Evolutionary conservation across 1,140 invertebrate genomes (phyloP), one percentile per base, ranked within the genome.

Genomic region (Drosophila tropicalis): DNA sequence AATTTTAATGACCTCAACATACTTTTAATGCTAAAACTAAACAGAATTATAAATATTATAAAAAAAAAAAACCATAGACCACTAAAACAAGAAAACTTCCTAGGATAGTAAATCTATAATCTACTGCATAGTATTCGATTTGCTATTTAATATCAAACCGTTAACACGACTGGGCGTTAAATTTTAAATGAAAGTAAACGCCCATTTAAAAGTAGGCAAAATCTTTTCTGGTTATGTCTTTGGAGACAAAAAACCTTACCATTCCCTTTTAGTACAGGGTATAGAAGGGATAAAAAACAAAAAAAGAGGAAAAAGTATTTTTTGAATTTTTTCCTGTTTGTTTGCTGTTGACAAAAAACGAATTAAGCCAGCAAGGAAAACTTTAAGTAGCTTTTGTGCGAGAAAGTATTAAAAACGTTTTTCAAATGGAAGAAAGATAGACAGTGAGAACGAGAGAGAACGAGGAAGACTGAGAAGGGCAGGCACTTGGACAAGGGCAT

Each of bases 321-420:
- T 39, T 12, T 12, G 36, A 39, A 13, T 71, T 70, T 66, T 62
- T 72, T 71, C 65, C 25, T 51, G 69, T 72, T 75, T 80, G 75
- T 82, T 81, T 76, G 72, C 71, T 86, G 82, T 87, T 86, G 84
- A 73, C 79, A 83, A 87, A 86, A 86, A 86, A 83, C 72, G 84
- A 86, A 83, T 86, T 86, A 86, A 86, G 82, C 70, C 70, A 66
- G 70, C 62, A 70, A 72, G 76, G 69, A 67, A 79, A 86, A 86
- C 83, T 86, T 86, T 89, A 86, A 89, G 84, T 87, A 86, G 83
- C 83, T 86, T 86, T 86, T 86, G 84, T 86, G 79, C 58, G 54
- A 69, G 84, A 89, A 87, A 83, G 83, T 83, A 86, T 87, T 83
- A 83, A 86, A 86, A 86, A 89, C 84, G 76, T 70, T 89, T 86